Base-by-base conservation (phyloP, 2,888 invertebrate species). In the Steromphala cineraria region DNA sequence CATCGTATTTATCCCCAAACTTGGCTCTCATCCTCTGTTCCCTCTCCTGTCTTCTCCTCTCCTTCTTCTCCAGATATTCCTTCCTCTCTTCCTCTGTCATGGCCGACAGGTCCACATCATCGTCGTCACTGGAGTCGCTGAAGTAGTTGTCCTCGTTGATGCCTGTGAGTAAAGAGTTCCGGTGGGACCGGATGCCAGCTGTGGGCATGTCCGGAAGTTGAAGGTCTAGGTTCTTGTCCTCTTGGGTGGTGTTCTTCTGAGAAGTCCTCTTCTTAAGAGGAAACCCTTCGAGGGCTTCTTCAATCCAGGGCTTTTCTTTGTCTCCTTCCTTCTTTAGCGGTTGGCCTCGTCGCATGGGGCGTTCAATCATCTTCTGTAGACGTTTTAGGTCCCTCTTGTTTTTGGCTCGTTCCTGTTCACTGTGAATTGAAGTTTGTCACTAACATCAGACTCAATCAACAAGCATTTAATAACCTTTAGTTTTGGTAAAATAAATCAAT, bases 21-120 rank as follows among this genome's bases (percentile, higher is more conserved):
- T 93, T 93, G 80, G 92, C 92, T 75, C 91, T 71, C 62, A 88
- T 83, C 46, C 88, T 84, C 67, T 87, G 86, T 81, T 92, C 97
- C 94, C 96, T 96, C 95, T 96, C 96, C 86, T 95, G 95, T 94
- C 96, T 96, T 93, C 96, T 96, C 90, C 96, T 96, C 93, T 96
- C 91, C 53, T 88, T 89, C 40, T 89, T 89, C 8, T 83, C 87
- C 15, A 91, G 81, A 81, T 92, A 92, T 67, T 87, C 87, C 76
- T 86, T 81, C 80, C 88, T 87, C 84, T 92, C 91, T 62, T 89
- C 90, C 80, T 90, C 91, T 13, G 91, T 92, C 88, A 92, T 90
- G 67, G 90, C 90, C 10, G 89, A 85, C 76, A 92, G 81, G 17
- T 82, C 80, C 15, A 81, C 84, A 40, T 81, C 81, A 19, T 89